Conservation (phyloP, 2,113 vertebrate species). For the Saccopteryx leptura region DNA sequence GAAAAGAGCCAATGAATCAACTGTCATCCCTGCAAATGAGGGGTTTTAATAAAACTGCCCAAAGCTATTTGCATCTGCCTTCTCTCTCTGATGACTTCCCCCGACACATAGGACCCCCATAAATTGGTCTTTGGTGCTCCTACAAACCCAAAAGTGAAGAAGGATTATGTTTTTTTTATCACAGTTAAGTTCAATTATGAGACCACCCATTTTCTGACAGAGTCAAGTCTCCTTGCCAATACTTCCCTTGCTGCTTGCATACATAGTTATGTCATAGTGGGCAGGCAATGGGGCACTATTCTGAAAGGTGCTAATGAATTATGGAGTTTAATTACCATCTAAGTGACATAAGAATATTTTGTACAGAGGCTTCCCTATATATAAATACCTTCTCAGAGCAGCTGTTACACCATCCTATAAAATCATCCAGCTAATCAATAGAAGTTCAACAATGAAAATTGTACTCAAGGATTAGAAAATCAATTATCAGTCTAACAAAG, state of each 20-base stretch:
- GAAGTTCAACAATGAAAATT: slow-evolving; percentile 52
- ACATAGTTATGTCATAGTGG: slow-evolving; percentile 22
- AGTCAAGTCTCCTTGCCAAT: slow-evolving; percentile 25
- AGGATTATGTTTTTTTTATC: slow-evolving; percentile 44
- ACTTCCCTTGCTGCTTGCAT: neutral
- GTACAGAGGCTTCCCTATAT: slow-evolving; percentile 12
- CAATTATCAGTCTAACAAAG: slow-evolving; percentile 59
- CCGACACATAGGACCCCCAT: neutral
- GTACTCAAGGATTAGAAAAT: slow-evolving; percentile 15
- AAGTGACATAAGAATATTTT: slow-evolving; percentile 18
- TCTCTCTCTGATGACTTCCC: neutral
- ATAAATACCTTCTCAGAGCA: slow-evolving; percentile 42
- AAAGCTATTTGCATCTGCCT: neutral
- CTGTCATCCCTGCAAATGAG: neutral
- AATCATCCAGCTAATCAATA: slow-evolving; percentile 55
- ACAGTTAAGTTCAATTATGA: slow-evolving; percentile 39
- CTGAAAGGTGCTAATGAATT: slow-evolving; percentile 59
- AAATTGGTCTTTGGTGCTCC: slow-evolving; percentile 34
- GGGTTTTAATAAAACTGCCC: neutral
- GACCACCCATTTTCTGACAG: neutral
- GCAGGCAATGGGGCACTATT: neutral
- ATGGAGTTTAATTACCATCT: slow-evolving; percentile 60
- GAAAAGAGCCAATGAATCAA: slow-evolving; percentile 49
- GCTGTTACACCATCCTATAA: slow-evolving; percentile 27
- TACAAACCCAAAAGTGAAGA: neutral